Base-by-base conservation (phyloP, 2,113 vertebrate species). In the Oryzias curvinotus region DNA sequence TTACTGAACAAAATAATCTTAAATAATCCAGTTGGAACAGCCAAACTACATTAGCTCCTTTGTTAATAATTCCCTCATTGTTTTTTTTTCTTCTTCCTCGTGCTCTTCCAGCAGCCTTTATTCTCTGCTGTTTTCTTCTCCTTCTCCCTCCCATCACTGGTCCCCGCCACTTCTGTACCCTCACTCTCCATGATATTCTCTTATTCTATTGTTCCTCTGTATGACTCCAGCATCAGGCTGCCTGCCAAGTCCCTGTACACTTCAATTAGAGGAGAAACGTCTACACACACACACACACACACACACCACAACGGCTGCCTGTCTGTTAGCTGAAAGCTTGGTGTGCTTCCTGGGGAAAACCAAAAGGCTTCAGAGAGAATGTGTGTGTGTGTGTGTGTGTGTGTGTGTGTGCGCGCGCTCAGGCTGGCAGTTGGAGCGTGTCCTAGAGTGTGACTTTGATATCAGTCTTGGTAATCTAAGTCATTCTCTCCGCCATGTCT, bases 401-500 rank as follows among this genome's bases (percentile, higher is more conserved):
- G 5, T 7, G 44, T 14, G 21, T 15, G 26, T 2, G 45, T 28
- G 44, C 45, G 56, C 70, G 75, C 63, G 68, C 57, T 62, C 21
- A 48, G 17, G 23, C 58, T 51, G 51, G 57, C 68, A 71, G 56
- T 72, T 69, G 63, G 66, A 83, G 65, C 52, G n/a, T 65, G 82
- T 77, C 78, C 65, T 47, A 56, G 66, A 83, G 80, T 81, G 84
- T 80, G 78, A 83, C 85, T 88, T 86, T 88, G 82, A 86, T 90
- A 90, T 87, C 85, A 84, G 82, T 74, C 79, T 81, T 57, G 56
- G 83, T 89, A 87, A 90, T 88, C 84, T 89, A 83, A 85, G 74
- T 78, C 80, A 86, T 78, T 87, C 77, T 81, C 77, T 83, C 26
- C n/a, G 19, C 79, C 51, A 57, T 57, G 63, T 83, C 50, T 26